A percentile compares a stretch with the other conserved stretches of the same genome.
phyloP scores from a whole-genome alignment of 2,113 vertebrate genomes.

The Tamias sibiricus region DNA sequence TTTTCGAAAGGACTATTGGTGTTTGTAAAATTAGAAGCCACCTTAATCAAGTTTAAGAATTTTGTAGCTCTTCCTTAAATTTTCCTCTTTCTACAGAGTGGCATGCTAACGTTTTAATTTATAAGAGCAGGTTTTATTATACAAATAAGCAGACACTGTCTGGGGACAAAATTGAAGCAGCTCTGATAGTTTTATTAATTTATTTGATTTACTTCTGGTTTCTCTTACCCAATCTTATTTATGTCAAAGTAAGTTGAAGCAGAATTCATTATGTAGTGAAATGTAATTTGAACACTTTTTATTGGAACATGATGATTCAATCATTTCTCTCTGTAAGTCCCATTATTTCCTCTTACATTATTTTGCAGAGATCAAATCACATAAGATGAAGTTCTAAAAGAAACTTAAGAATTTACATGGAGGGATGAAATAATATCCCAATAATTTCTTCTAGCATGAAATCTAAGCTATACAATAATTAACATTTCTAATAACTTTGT shows the following conservation, averaged over 20 bases:
- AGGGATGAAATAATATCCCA: conserved; percentile 22
- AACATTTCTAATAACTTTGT: not conserved
- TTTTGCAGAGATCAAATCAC: conserved; percentile 63
- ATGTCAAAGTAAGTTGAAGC: conserved; percentile 78
- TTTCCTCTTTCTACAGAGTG: conserved; percentile 56
- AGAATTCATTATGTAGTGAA: conserved; percentile 82
- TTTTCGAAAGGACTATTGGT: conserved; percentile 29
- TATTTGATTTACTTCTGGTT: conserved; percentile 81
- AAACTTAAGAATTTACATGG: conserved; percentile 30
- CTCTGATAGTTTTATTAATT: conserved; percentile 76
- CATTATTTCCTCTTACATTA: conserved; percentile 62
- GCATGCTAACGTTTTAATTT: conserved; percentile 48
- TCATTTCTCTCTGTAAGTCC: conserved; percentile 69
- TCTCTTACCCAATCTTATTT: conserved; percentile 77
- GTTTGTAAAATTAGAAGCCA: not conserved
- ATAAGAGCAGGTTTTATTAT: conserved; percentile 65
- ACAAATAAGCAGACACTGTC: conserved; percentile 74
- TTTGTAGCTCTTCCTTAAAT: conserved; percentile 46
- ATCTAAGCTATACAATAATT: not conserved
- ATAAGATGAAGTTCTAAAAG: conserved; percentile 51
- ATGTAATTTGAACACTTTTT: conserved; percentile 80
- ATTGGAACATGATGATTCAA: conserved; percentile 78
- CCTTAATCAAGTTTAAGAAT: not conserved
- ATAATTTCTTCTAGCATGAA: not conserved
- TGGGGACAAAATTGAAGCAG: conserved; percentile 68